These are phyloP conservation scores for Venusia cambrica DNA, from an alignment of 2,888 invertebrate species.

Conservation along the genomic window DNA sequence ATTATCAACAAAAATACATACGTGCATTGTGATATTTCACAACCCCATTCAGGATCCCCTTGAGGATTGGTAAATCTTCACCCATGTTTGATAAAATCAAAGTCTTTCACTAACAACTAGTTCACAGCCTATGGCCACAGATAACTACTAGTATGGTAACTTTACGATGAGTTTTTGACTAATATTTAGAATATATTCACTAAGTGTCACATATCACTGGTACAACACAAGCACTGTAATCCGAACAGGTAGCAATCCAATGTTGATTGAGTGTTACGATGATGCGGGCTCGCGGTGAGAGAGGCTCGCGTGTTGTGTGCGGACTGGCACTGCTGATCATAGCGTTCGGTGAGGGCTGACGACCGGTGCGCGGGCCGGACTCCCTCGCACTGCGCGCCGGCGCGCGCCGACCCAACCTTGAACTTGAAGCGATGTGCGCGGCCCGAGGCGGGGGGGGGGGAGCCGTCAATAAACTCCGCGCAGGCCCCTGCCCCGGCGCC, in stretches of 20 bases:
- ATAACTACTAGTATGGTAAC: slow-evolving; percentile 70
- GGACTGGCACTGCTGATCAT: slow-evolving; percentile 65
- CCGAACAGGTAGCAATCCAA: slow-evolving; percentile 62
- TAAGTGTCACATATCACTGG: slow-evolving; percentile 63
- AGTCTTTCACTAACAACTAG: slow-evolving; percentile 69
- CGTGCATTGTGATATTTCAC: slow-evolving; percentile 96
- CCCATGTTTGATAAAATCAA: slow-evolving; percentile 85
- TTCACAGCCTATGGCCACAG: slow-evolving; percentile 77
- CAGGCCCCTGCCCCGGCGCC: slow-evolving; percentile 69
- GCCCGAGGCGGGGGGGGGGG: slow-evolving; percentile 65
- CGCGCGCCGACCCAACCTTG: slow-evolving; percentile 83
- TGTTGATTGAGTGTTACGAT: slow-evolving; percentile 33
- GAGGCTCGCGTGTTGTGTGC: slow-evolving; percentile 54
- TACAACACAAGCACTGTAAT: slow-evolving; percentile 70
- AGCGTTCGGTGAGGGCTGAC: slow-evolving; percentile 75
- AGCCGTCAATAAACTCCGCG: slow-evolving; percentile 78
- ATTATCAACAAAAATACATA: slow-evolving; percentile 81
- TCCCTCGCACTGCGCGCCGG: slow-evolving; percentile 80
- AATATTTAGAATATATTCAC: slow-evolving; percentile 47
- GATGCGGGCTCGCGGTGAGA: slow-evolving; percentile 25
- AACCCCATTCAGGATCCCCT: slow-evolving; percentile 94
- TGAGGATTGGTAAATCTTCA: slow-evolving; percentile 94
- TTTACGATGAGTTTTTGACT: slow-evolving; percentile 52
- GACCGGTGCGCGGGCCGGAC: slow-evolving; percentile 80
- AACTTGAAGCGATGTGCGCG: slow-evolving; percentile 72